A percentile compares a stretch with the other conserved stretches of the same genome.
Conservation (phyloP, 2,113 vertebrate genomes). For the Marmota flaviventris region DNA sequence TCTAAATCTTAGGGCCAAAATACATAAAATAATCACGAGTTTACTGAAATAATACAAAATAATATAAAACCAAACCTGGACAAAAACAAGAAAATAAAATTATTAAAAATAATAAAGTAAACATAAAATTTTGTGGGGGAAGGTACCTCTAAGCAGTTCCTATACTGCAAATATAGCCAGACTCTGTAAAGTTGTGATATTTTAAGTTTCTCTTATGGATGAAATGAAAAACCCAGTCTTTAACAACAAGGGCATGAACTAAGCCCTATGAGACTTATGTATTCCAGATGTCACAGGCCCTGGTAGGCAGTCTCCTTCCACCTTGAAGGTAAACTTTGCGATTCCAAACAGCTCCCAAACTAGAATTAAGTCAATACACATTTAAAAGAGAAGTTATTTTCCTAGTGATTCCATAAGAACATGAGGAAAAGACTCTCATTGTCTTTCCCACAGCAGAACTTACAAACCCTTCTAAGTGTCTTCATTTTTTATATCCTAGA, state of each 20-base stretch:
- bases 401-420: background rate
- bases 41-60: constrained; percentile 4
- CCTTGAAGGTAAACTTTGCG: constrained; percentile 31
- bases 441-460: background rate
- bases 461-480: background rate
- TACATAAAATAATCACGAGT: background rate
- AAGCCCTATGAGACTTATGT: background rate
- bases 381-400: constrained; percentile 14
- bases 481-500: background rate
- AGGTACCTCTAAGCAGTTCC: background rate
- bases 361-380: background rate
- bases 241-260: background rate
- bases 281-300: background rate
- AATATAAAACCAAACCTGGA: background rate
- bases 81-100: background rate
- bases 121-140: background rate
- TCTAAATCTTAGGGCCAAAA: background rate
- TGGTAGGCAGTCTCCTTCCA: background rate
- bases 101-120: constrained; percentile 33
- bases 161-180: background rate
- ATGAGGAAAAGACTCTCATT: background rate
- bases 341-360: background rate
- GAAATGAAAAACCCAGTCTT: background rate
- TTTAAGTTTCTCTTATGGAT: background rate
- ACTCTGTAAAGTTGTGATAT: background rate